phyloP scores from a whole-genome alignment of 2,888 invertebrate species.

The Linyphia triangularis region DNA sequence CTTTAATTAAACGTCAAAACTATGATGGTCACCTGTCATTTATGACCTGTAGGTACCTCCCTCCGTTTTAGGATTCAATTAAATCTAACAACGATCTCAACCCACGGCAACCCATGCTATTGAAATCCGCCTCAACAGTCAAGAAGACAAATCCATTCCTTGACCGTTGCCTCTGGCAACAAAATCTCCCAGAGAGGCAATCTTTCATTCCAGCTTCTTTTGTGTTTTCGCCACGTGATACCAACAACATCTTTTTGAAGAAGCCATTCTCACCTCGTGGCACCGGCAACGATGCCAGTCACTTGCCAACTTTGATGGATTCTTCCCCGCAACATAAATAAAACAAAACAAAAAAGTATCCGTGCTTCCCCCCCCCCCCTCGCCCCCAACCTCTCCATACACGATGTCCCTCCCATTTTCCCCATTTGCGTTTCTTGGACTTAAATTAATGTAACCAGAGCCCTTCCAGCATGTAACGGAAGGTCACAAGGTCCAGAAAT shows the following conservation, averaged over 20 bases:
- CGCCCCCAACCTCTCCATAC: background rate
- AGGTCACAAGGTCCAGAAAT: background rate
- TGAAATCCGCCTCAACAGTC: background rate
- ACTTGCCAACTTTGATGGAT: slow-evolving; percentile 72
- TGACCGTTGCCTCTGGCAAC: background rate
- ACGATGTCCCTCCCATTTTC: background rate
- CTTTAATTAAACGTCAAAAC: background rate
- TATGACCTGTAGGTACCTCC: background rate
- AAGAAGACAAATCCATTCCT: slow-evolving; percentile 5
- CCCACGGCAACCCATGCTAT: background rate
- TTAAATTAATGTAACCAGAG: slow-evolving; percentile 33
- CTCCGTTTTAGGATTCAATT: background rate
- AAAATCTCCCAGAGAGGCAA: background rate
- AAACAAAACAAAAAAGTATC: background rate
- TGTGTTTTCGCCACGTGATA: slow-evolving; percentile 15
- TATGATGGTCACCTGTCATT: background rate
- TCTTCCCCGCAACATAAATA: background rate
- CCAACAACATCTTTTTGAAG: slow-evolving; percentile 13
- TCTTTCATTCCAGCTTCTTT: slow-evolving; percentile 19
- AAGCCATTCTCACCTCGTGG: slow-evolving; percentile 65
- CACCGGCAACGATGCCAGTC: slow-evolving; percentile 67
- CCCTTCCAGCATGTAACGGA: background rate
- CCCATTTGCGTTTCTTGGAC: background rate
- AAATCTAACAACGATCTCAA: background rate
- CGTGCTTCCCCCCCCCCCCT: background rate